Evolutionary conservation across 1,140 invertebrate genomes (phyloP), one percentile per base, ranked within the genome.

Genomic region (Cotesia typhae): DNA sequence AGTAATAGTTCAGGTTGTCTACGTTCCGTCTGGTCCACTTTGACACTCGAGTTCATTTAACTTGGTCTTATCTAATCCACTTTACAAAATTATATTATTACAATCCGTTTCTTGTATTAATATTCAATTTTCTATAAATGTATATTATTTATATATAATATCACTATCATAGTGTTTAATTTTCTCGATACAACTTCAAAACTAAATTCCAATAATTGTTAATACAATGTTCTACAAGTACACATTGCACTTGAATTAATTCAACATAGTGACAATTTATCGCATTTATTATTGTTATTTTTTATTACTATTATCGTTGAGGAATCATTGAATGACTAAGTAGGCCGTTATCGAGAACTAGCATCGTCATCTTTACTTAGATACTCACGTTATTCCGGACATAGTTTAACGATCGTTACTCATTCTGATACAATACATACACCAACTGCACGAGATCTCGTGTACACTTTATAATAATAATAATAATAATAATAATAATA

Each of bases 1-100:
- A 76, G 77, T 78, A 74, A 78, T 78, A 76, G 77, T 76, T 72
- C 72, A 70, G 66, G 69, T 47, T 71, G 74, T 75, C 74, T 75
- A 67, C 67, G 67, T 75, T 53, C 74, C 67, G 74, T 75, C 74
- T 75, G 68, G 72, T 60, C 75, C 70, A 76, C 77, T 75, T 73
- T 74, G 75, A 64, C 51, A 52, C 68, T 20, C 17, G 47, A 51
- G 28, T 70, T 70, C 59, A 59, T 59, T 28, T 59, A 59, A 59
- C 57, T 59, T 59, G 57, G 9, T 35, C 5, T 59, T 20, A 9
- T 59, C 20, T 20, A 20, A 17, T 59, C 20, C 17, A 20, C 36
- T 59, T 59, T 20, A 59, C 9, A 28, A 28, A 28, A 20, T 7
- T 28, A 17, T 0, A 28, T 10, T 59, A 28, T 20, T 10, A 20